phyloP scores from a whole-genome alignment of 2,888 invertebrate genomes.

The Agrochola lota region DNA sequence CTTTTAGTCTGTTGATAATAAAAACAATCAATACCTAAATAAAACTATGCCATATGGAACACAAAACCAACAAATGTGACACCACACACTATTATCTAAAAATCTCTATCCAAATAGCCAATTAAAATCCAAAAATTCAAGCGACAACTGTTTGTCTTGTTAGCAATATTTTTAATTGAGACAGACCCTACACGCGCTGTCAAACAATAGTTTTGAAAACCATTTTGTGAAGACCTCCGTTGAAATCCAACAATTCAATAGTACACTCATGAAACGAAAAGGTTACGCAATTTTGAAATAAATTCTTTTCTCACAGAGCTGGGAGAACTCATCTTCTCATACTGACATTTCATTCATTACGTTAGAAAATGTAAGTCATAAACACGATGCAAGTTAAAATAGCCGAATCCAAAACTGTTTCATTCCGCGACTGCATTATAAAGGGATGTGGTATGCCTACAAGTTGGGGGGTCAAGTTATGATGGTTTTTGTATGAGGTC shows the following conservation, averaged over 20 bases:
- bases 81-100: constrained; percentile 73
- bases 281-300: not conserved
- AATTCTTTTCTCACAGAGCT: rapidly evolving
- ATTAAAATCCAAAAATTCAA: constrained; percentile 84
- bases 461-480: constrained; percentile 69
- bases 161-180: constrained; percentile 89
- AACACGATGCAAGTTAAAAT: not conserved
- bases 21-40: not conserved
- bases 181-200: constrained; percentile 81
- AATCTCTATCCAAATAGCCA: constrained; percentile 86
- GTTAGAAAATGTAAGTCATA: not conserved
- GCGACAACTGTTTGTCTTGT: constrained; percentile 89
- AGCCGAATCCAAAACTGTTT: not conserved
- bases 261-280: not conserved
- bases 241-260: constrained; percentile 1
- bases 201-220: constrained; percentile 83
- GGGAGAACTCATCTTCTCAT: too few species aligned
- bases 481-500: constrained; percentile 79
- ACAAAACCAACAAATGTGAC: constrained; percentile 55
- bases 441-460: constrained; percentile 19
- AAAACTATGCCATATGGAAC: constrained; percentile 46
- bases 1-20: too few species aligned
- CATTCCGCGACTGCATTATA: not conserved
- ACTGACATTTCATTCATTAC: not conserved
- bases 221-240: constrained; percentile 69